Evolutionary conservation across 1,140 invertebrate species (phyloP).

Genomic region (Portunus trituberculatus): DNA sequence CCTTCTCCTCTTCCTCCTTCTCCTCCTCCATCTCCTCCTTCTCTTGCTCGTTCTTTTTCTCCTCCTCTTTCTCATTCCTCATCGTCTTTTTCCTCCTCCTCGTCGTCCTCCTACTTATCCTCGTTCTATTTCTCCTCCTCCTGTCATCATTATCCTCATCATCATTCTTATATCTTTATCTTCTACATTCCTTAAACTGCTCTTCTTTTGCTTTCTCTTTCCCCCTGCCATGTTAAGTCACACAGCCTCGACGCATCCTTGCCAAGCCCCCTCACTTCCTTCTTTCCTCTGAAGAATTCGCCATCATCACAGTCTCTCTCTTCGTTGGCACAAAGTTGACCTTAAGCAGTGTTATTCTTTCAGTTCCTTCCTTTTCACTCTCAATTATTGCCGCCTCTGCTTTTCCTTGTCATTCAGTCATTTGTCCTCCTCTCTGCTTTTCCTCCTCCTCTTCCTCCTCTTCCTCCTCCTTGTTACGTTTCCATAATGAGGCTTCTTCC

Average conservation of each 20-base stretch:
- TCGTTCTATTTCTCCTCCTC: too few species aligned
- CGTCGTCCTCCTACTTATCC: not conserved
- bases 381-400: not conserved
- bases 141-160: too few species aligned
- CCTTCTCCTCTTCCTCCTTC: not conserved
- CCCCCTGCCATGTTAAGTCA: too few species aligned
- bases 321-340: not conserved
- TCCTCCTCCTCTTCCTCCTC: too few species aligned
- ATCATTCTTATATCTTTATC: too few species aligned
- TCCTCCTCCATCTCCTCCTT: not conserved
- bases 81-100: not conserved
- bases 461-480: too few species aligned
- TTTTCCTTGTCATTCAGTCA: not conserved
- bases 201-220: too few species aligned
- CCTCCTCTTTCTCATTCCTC: not conserved
- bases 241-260: too few species aligned
- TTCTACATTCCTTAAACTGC: too few species aligned
- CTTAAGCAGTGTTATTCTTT: not conserved
- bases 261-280: not conserved
- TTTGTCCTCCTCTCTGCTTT: too few species aligned
- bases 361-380: not conserved
- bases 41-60: not conserved
- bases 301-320: too few species aligned
- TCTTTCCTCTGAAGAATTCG: not conserved
- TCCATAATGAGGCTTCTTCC: too few species aligned